Base-by-base conservation (phyloP, 2,888 invertebrate genomes). In the Morpho deidamia region DNA sequence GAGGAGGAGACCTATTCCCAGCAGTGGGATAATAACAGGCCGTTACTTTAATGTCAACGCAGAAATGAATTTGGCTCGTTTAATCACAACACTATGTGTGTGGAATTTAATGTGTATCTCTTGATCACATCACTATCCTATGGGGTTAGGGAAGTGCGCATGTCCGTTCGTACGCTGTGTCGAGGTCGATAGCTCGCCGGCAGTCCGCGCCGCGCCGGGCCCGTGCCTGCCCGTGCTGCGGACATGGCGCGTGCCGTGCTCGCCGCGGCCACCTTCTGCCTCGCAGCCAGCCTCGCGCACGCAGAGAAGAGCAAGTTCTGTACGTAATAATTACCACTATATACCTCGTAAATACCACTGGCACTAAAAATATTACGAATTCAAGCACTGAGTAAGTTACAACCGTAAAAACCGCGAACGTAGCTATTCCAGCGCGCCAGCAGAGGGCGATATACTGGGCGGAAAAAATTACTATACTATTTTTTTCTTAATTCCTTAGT, bases 221-320 rank as follows among this genome's bases (percentile, higher is more conserved):
- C 60, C 58, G 59, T 63, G 67, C 59, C 65, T 66, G 70, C 68
- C 62, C 70, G 71, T 77, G 79, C 81, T 80, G 74, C 79, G 81
- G 81, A 70, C 77, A 88, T 86, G 87, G 79, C 83, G 83, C 82
- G 86, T 72, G 82, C 79, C 70, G 63, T 80, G 55, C 70, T 81
- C 57, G 62, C 76, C 66, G 70, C 81, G 72, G 73, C 76, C 63
- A 70, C 70, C 72, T 80, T 79, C 69, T 68, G 83, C 61, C 74
- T 82, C 61, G 76, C 73, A 58, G 67, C 74, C 59, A 69, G 69
- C 65, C 61, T 68, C 71, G 70, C 70, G 67, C 70, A 80, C 72
- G 90, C 87, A 55, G 90, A 90, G 81, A 90, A 90, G 71, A 90
- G 90, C 81, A 90, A 90, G 71, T 90, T 90, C 82, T 90, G 90